Evolutionary conservation across 2,888 invertebrate species (phyloP), one percentile per base, ranked within the genome.

Genomic region (Congeria kusceri): DNA sequence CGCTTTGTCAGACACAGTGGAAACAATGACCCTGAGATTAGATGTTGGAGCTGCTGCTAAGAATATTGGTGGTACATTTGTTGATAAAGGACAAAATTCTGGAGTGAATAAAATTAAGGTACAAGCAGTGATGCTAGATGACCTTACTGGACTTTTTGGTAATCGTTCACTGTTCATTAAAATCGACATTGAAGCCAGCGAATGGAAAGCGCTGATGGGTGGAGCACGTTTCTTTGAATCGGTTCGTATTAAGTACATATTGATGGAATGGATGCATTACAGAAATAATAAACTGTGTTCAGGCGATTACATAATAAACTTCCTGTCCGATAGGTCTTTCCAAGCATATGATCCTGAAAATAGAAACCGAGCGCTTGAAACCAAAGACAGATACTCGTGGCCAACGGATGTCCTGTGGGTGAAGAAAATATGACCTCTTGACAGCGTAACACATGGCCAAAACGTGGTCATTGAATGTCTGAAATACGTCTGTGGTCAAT

Each of bases 241-340:
- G 3, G 73, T 87, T 15, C 87, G 89, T 67, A 87, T 90, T 5
- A 62, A 76, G 28, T 85, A 72, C 71, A 68, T 90, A 1, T 63
- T 88, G 28, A 89, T 90, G 89, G 90, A 90, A 69, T 89, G 89
- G 88, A 67, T 87, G 44, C 83, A 87, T 49, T 87, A 89, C 57
- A 76, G 83, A 20, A 72, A 83, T n/a, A n/a, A n/a, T n/a, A n/a
- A n/a, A n/a, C n/a, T n/a, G n/a, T n/a, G n/a, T n/a, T n/a, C n/a
- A n/a, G n/a, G n/a, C n/a, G n/a, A n/a, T n/a, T n/a, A n/a, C n/a
- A n/a, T n/a, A n/a, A n/a, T n/a, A n/a, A n/a, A n/a, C n/a, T n/a
- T n/a, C n/a, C n/a, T n/a, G n/a, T n/a, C n/a, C n/a, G 32, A 32
- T 11, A 32, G 32, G 11, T 32, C 32, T 7, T 32, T 32, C 32